Evolutionary conservation across 2,113 vertebrate genomes (phyloP).

Genomic region (Zapornia atra): DNA sequence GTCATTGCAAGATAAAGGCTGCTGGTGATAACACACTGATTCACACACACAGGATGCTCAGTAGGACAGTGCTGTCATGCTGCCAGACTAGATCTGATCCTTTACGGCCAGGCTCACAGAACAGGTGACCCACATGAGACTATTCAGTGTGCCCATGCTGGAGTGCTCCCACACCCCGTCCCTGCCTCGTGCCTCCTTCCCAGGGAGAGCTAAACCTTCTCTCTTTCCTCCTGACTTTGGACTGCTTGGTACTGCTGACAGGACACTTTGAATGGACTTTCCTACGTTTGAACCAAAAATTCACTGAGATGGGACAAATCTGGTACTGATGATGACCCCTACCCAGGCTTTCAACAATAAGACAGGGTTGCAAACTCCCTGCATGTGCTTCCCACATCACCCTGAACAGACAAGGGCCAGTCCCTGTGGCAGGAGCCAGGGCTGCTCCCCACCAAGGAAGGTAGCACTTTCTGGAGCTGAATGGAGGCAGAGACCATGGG

Average conservation of each 20-base stretch:
- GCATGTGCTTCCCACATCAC: background rate
- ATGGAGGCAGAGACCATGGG: background rate
- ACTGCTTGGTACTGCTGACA: background rate
- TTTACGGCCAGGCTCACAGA: background rate
- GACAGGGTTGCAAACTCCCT: background rate
- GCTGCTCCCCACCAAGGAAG: accelerated
- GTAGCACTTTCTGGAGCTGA: background rate
- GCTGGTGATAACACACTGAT: background rate
- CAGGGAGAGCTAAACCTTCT: background rate
- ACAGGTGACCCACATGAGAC: background rate
- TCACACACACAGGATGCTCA: background rate
- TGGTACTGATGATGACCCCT: background rate
- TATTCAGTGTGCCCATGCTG: background rate
- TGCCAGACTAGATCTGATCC: background rate
- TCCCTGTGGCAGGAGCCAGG: background rate
- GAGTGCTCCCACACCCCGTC: accelerated
- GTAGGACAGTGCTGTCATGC: background rate
- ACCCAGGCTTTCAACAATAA: background rate
- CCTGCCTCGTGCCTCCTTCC: background rate
- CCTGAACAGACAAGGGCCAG: background rate
- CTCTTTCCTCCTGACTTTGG: background rate
- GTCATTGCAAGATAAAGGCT: background rate
- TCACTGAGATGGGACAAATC: background rate
- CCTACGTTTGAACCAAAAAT: background rate
- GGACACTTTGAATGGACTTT: background rate